Base-by-base conservation (phyloP, 2,113 vertebrate genomes). In the Notiomystis cincta region DNA sequence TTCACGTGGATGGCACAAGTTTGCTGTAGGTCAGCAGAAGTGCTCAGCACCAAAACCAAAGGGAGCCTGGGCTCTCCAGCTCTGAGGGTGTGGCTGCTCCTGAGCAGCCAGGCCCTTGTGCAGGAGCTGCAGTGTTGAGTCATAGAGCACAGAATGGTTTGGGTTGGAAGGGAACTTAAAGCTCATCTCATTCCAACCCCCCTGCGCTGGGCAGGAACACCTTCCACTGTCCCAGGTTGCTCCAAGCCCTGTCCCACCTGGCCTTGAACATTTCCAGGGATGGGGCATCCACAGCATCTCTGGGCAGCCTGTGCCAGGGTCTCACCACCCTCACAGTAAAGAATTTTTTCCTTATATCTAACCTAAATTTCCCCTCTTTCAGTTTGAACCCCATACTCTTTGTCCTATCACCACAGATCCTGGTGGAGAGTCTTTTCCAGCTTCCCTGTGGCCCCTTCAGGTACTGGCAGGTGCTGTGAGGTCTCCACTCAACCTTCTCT, bases 11-110 rank as follows among this genome's bases (percentile, higher is more conserved):
- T 88, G 75, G 45, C 45, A 54, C 9, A 27, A 72, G 76, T 73
- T 58, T 83, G 82, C 71, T 73, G 51, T 70, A 54, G 82, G 86
- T 93, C 92, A 93, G 85, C 47, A 50, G 27, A 94, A 96, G 66
- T 38, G 62, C 86, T 77, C 62, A 35, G 38, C 45, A 16, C 35
- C 86, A 54, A 73, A 81, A 54, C 54, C 38, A 65, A 66, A 81
- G 54, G 67, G 23, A 92, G 16, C 54, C n/a, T 57, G 53, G 19
- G 38, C 67, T 80, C 85, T 54, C 37, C 62, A 66, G 90, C 88
- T 57, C 53, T 77, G 71, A 4, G 50, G 50, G 21, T 86, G 47
- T 20, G 42, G 27, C 35, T 70, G 17, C 80, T 82, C 72, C 40
- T 33, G 56, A 84, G 11, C 24, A 94, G 45, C 17, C 35, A 51